Evolutionary conservation across 2,888 invertebrate species (phyloP).

Genomic region (Baronia brevicornis): DNA sequence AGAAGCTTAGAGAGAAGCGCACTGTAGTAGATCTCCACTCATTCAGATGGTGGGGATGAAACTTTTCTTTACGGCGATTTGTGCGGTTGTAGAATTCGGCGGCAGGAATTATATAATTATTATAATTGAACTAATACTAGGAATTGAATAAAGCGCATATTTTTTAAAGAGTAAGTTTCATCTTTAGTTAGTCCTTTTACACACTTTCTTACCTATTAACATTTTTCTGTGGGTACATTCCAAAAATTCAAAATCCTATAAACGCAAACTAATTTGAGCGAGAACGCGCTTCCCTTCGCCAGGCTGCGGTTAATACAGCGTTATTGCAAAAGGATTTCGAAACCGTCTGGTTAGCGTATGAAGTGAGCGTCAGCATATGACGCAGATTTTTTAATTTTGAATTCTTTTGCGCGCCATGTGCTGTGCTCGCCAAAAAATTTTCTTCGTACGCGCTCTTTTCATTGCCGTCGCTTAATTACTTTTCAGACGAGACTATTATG

Average conservation of each 20-base stretch:
- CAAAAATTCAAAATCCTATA: not conserved
- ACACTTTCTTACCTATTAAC: too few species aligned
- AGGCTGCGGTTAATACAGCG: slow-evolving; percentile 12
- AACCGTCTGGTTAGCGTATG: slow-evolving; percentile 14
- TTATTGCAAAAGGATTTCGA: slow-evolving; percentile 15
- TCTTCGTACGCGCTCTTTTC: slow-evolving; percentile 6
- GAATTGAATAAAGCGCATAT: too few species aligned
- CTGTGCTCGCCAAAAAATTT: slow-evolving; percentile 29
- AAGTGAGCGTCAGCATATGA: slow-evolving; percentile 20
- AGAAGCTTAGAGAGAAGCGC: too few species aligned
- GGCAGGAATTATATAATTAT: too few species aligned
- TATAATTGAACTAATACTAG: too few species aligned
- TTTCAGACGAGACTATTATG: slow-evolving; percentile 9
- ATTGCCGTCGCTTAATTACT: slow-evolving; percentile 13
- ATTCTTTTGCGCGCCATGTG: slow-evolving; percentile 30
- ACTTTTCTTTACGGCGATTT: too few species aligned
- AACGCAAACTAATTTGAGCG: slow-evolving; percentile 10
- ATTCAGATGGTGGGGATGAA: too few species aligned
- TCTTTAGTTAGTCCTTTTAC: too few species aligned
- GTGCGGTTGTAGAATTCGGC: too few species aligned
- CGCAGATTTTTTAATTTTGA: slow-evolving; percentile 30
- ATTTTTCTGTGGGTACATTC: too few species aligned
- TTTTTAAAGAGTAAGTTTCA: too few species aligned
- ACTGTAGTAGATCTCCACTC: too few species aligned
- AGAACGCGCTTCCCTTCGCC: slow-evolving; percentile 5